These are phyloP conservation scores for Listrodromus nycthemerus DNA, from an alignment of 2,888 invertebrate genomes.

Conservation along the genomic window DNA sequence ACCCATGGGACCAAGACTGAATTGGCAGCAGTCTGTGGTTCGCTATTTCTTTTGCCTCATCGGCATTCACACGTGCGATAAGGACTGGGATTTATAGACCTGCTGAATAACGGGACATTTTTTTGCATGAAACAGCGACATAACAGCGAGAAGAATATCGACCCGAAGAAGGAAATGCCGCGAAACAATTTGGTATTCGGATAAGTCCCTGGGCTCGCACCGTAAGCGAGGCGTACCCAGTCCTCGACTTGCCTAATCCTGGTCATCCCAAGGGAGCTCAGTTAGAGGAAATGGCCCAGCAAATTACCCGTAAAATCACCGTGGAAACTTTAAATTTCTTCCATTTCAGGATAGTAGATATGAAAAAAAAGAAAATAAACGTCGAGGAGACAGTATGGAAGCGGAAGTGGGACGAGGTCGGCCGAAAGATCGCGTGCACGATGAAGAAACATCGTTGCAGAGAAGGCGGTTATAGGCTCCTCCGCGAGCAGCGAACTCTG, in stretches of 20 bases:
- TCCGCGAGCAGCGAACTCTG: conserved; percentile 55
- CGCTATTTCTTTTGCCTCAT: conserved; percentile 32
- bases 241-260: conserved; percentile 47
- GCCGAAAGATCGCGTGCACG: conserved; percentile 40
- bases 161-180: not conserved
- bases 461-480: not conserved
- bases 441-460: conserved; percentile 37
- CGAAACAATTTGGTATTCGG: conserved; percentile 46
- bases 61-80: conserved; percentile 14
- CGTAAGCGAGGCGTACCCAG: not conserved
- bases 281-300: conserved; percentile 63
- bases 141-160: conserved; percentile 3
- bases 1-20: conserved; percentile 33
- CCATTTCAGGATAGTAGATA: conserved; percentile 59
- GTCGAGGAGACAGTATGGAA: conserved; percentile 26
- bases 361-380: conserved; percentile 63
- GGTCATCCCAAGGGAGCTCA: conserved; percentile 63
- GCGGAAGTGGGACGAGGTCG: conserved; percentile 20
- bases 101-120: not conserved
- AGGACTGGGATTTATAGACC: conserved; percentile 30
- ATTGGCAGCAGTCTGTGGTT: conserved; percentile 39
- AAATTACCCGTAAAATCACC: conserved; percentile 76
- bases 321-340: conserved; percentile 73
- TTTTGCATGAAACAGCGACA: not conserved
- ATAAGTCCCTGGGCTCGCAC: not conserved